Evolutionary conservation across 2,113 vertebrate species (phyloP), one percentile per base, ranked within the genome.

Genomic region (Ageneiosus marmoratus): DNA sequence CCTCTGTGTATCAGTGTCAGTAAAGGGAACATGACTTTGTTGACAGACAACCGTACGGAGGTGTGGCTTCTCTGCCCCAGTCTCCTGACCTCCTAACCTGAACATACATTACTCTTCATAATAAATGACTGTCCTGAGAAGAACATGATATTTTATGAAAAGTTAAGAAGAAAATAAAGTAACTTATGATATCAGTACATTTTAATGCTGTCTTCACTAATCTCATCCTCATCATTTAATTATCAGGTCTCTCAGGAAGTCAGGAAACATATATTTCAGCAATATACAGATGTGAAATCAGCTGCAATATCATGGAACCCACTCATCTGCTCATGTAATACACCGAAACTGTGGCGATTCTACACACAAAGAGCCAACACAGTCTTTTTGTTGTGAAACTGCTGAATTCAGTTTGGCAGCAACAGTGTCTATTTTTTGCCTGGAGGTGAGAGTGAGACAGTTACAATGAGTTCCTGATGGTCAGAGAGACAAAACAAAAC

Each of bases 341-440:
- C 44, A 50, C 16, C 5, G 18, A 67, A 34, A 32, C 27, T 6
- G 24, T 20, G 22, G 29, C 10, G 27, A n/a, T 67, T 69, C 62
- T 80, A 29, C 46, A 37, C 78, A 67, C 60, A 67, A 34, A 69
- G 22, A 37, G 53, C 22, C n/a, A 22, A 1, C 34, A 20, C 78
- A 67, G 44, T 60, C 22, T 55, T 37, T 63, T 18, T 8, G 56
- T 41, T 65, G 20, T n/a, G 37, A 79, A 79, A 77, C 5, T 6
- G 37, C 56, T 73, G 20, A 77, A 82, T 63, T 79, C 18, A 34
- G 78, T 63, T 51, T 70, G 79, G 62, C 63, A 72, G 79, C n/a
- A 69, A 24, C 50, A 41, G 32, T 65, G 56, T 62, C 18, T 48
- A 16, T 20, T 60, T 79, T 58, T 76, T 8, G 51, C 62, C 72